Percentiles rank a stretch among this genome's conserved stretches.
phyloP scores from a whole-genome alignment of 2,888 invertebrate genomes.

The Rhopalosiphum nymphaeae region DNA sequence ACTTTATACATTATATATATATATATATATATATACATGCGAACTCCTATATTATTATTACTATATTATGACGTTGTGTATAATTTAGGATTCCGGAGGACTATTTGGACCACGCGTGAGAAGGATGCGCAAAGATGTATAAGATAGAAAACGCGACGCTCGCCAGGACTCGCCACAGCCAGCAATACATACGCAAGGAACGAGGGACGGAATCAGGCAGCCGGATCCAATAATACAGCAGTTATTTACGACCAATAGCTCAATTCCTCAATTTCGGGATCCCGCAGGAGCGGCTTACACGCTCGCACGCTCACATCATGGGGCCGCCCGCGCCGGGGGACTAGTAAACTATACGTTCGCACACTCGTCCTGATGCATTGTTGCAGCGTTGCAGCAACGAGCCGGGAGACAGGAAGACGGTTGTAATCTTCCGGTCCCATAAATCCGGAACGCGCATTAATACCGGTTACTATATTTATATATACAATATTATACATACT shows the following conservation, averaged over 20 bases:
- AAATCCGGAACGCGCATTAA: slow-evolving; percentile 31
- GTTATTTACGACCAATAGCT: slow-evolving; percentile 46
- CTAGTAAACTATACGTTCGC: not conserved
- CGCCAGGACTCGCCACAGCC: not conserved
- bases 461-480: not conserved
- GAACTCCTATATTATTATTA: slow-evolving; percentile 27
- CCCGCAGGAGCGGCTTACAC: slow-evolving; percentile 7
- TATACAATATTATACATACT: not conserved
- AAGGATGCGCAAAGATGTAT: not conserved
- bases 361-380: not conserved
- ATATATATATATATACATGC: not conserved
- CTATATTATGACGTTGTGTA: slow-evolving; percentile 38
- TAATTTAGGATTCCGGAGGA: slow-evolving; percentile 43
- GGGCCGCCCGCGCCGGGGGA: not conserved
- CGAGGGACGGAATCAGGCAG: not conserved
- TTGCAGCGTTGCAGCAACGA: not conserved
- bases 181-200: not conserved
- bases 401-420: slow-evolving; percentile 35
- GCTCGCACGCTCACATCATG: not conserved
- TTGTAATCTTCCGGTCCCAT: slow-evolving; percentile 46
- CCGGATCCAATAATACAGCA: slow-evolving; percentile 43
- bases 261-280: slow-evolving; percentile 44
- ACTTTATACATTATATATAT: not conserved
- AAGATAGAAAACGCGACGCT: not conserved
- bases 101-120: slow-evolving; percentile 26